Evolutionary conservation across 2,113 vertebrate species (phyloP).

Genomic region (Anser brachyrhynchus): DNA sequence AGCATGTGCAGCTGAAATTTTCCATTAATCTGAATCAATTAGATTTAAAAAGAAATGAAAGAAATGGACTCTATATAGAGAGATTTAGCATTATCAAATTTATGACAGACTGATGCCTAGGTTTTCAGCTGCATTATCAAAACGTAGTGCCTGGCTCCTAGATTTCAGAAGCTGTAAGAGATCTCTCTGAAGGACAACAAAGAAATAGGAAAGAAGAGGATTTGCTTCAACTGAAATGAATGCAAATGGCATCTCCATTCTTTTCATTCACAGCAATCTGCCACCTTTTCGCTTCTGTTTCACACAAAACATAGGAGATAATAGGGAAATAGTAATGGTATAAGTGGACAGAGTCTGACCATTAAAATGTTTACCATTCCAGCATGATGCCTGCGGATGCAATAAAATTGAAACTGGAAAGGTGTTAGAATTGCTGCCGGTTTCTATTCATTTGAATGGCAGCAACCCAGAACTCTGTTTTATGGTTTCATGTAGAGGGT

Average conservation of each 20-base stretch:
- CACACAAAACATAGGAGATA: slow-evolving; percentile 67
- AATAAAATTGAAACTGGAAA: slow-evolving; percentile 78
- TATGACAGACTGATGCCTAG: neutral
- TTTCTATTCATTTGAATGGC: slow-evolving; percentile 80
- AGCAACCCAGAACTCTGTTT: slow-evolving; percentile 70
- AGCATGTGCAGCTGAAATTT: slow-evolving; percentile 16
- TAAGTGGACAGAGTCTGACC: slow-evolving; percentile 74
- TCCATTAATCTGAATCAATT: slow-evolving; percentile 54
- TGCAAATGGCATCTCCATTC: slow-evolving; percentile 72
- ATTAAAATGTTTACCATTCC: slow-evolving; percentile 82
- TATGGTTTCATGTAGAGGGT: slow-evolving; percentile 68
- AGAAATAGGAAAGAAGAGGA: slow-evolving; percentile 38
- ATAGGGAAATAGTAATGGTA: slow-evolving; percentile 70
- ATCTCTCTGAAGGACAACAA: slow-evolving; percentile 59
- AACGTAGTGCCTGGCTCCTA: slow-evolving; percentile 28
- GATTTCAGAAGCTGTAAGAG: slow-evolving; percentile 54
- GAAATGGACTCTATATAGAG: slow-evolving; percentile 25
- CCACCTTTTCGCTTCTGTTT: slow-evolving; percentile 72
- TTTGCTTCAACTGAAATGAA: slow-evolving; percentile 46
- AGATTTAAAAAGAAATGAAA: slow-evolving; percentile 41
- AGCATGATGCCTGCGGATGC: slow-evolving; percentile 72
- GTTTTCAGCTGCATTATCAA: slow-evolving; percentile 36
- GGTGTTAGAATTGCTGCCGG: slow-evolving; percentile 77
- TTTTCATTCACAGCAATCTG: slow-evolving; percentile 73
- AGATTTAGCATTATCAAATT: slow-evolving; percentile 33